Conservation (phyloP, 1,140 invertebrate genomes). For the Penaeus indicus region DNA sequence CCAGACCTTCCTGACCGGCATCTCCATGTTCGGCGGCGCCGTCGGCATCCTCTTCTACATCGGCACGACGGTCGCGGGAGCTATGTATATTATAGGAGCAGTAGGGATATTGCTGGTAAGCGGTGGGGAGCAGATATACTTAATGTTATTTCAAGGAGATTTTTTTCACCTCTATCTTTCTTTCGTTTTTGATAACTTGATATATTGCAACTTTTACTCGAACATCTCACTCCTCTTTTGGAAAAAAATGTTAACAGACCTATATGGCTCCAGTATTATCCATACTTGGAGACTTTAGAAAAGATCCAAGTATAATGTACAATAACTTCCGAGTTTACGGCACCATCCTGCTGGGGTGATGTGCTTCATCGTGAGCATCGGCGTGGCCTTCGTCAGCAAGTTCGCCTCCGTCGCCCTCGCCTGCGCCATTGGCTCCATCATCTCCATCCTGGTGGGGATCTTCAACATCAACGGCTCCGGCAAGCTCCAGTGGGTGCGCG, state of each 20-base stretch:
- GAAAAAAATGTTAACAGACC: slow-evolving; percentile 77
- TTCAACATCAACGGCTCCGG: slow-evolving; percentile 95
- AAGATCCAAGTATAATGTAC: slow-evolving; percentile 90
- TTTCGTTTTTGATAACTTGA: no score
- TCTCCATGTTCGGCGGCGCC: slow-evolving; percentile 99
- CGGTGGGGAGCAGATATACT: slow-evolving; percentile 46
- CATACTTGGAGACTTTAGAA: slow-evolving; percentile 93
- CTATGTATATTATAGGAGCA: slow-evolving; percentile 99
- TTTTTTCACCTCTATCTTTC: no score
- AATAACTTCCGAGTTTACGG: slow-evolving; percentile 99
- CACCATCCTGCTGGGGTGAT: slow-evolving; percentile 89
- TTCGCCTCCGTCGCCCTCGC: slow-evolving; percentile 95
- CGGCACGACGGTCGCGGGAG: slow-evolving; percentile 96
- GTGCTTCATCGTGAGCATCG: slow-evolving; percentile 94
- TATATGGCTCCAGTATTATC: slow-evolving; percentile 95
- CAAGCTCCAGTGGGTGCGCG: slow-evolving; percentile 82
- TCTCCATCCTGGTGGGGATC: slow-evolving; percentile 96
- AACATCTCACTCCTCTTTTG: no score
- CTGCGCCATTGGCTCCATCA: slow-evolving; percentile 96
- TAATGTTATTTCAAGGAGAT: no score
- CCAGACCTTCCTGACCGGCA: slow-evolving; percentile 97
- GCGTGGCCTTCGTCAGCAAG: slow-evolving; percentile 99
- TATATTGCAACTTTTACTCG: no score
- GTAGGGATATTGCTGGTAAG: slow-evolving; percentile 97
- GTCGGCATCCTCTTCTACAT: slow-evolving; percentile 99